Conservation (phyloP, 2,797 vertebrate species). For the Monodelphis domestica region DNA sequence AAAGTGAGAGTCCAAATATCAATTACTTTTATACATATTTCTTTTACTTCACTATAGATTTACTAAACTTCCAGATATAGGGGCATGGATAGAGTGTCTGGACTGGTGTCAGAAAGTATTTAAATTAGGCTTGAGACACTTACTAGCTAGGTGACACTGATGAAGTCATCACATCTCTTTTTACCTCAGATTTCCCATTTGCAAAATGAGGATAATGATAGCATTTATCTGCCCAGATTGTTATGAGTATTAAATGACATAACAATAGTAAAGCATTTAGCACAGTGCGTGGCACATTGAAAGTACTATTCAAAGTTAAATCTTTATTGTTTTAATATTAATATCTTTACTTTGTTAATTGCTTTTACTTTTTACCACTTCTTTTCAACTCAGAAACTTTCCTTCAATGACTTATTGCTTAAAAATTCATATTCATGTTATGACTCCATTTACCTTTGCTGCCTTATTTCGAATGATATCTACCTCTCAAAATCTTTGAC, state of each 20-base stretch:
- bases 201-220: background rate
- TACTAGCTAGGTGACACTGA: background rate
- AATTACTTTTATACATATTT: background rate
- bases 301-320: background rate
- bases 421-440: background rate
- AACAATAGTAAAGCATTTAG: background rate
- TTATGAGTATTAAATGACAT: background rate
- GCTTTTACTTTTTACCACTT: background rate
- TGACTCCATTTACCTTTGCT: background rate
- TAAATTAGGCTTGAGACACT: background rate
- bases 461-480: background rate
- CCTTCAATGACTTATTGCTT: background rate
- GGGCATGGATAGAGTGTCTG: background rate
- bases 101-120: background rate
- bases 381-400: background rate
- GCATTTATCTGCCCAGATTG: background rate
- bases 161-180: too few relatives aligned
- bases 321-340: background rate
- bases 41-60: background rate
- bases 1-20: background rate
- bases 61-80: background rate
- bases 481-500: background rate
- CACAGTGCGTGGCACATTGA: background rate
- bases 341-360: background rate
- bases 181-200: background rate